Conservation (phyloP, 2,797 vertebrate genomes). For the Potorous gilbertii region DNA sequence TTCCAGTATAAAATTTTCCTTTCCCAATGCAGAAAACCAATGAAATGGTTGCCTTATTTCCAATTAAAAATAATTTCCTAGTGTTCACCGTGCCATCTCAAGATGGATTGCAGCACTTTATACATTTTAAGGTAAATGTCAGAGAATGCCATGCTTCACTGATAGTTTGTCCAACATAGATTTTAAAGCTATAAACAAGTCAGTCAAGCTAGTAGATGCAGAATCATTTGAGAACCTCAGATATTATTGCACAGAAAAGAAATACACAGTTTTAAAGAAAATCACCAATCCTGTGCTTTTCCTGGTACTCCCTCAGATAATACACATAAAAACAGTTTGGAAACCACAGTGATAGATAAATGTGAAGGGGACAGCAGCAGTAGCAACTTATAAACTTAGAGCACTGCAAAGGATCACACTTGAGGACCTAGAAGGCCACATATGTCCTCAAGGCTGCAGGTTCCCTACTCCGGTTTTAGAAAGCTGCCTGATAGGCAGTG, state of each 20-base stretch:
- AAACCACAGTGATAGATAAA: not conserved
- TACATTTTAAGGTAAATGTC: slow-evolving; percentile 21
- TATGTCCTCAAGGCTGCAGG: no score
- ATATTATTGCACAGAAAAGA: slow-evolving; percentile 7
- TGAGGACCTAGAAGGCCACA: no score
- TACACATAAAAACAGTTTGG: not conserved
- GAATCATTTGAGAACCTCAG: not conserved
- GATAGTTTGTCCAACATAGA: slow-evolving; percentile 4
- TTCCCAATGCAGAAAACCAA: not conserved
- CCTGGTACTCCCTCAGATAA: not conserved
- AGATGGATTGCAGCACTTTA: not conserved
- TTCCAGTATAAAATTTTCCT: not conserved
- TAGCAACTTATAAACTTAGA: not conserved
- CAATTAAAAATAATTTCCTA: not conserved
- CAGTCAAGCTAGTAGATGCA: not conserved
- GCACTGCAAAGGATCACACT: no score
- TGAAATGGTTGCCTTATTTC: not conserved
- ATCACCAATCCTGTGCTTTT: not conserved
- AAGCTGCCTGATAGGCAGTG: not conserved
- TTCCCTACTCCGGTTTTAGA: not conserved
- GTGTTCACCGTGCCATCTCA: not conserved
- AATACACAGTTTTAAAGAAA: not conserved
- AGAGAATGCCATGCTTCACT: not conserved
- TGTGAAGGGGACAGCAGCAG: not conserved
- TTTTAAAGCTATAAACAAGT: slow-evolving; percentile 15